phyloP scores from a whole-genome alignment of 2,888 invertebrate genomes.

The Cosmopolites sordidus region DNA sequence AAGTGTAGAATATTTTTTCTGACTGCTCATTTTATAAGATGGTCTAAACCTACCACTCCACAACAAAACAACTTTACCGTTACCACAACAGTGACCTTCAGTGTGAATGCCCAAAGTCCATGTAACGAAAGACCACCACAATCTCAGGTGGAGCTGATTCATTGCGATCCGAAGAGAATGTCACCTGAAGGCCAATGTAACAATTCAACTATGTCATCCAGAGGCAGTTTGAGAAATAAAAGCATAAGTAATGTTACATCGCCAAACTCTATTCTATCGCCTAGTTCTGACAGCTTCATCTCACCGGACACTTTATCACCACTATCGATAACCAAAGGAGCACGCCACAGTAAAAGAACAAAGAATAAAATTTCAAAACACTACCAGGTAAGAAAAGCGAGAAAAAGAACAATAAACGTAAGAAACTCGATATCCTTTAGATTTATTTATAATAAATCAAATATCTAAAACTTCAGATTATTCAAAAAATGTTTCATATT shows the following conservation, averaged over 20 bases:
- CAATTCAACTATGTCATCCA: conserved; percentile 60
- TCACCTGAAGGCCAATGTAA: conserved; percentile 67
- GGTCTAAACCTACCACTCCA: conserved; percentile 69
- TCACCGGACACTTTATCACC: conserved; percentile 49
- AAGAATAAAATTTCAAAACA: conserved; percentile 65
- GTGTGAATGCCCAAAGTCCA: conserved; percentile 59
- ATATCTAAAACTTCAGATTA: too few relatives aligned
- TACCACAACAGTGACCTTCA: conserved; percentile 82
- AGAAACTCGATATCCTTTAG: too few relatives aligned
- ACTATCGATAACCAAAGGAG: conserved; percentile 54
- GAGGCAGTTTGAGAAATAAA: conserved; percentile 54
- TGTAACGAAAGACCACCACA: conserved; percentile 27
- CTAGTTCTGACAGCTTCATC: conserved; percentile 50
- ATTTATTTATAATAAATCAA: too few relatives aligned
- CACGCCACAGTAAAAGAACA: conserved; percentile 47
- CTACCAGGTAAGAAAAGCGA: conserved; percentile 70
- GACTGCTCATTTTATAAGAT: too few relatives aligned
- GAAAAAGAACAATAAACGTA: too few relatives aligned
- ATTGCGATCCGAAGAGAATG: conserved; percentile 61
- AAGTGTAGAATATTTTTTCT: too few relatives aligned
- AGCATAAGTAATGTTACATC: conserved; percentile 31
- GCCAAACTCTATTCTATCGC: conserved; percentile 43
- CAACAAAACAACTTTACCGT: conserved; percentile 70
- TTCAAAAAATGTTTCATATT: background rate
- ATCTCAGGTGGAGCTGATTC: conserved; percentile 28